Conservation (phyloP, 2,113 vertebrate species). For the Balaeniceps rex region DNA sequence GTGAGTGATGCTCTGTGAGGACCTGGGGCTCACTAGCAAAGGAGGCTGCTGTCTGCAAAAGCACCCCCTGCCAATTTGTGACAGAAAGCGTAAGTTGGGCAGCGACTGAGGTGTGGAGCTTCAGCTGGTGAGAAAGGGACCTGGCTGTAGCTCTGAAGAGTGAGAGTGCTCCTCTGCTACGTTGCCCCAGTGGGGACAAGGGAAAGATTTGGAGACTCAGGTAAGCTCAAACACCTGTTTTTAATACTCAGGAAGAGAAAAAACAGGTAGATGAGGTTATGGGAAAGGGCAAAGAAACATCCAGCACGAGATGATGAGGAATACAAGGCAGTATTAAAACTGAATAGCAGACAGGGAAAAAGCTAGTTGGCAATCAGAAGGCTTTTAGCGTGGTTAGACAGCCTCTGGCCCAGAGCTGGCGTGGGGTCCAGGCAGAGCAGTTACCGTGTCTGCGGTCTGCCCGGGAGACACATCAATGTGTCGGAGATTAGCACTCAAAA, state of each 20-base stretch:
- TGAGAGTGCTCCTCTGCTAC: not conserved
- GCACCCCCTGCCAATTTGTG: not conserved
- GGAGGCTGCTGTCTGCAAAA: not conserved
- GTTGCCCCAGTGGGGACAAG: accelerated
- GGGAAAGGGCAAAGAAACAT: not conserved
- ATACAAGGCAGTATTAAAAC: not conserved
- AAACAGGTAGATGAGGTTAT: not conserved
- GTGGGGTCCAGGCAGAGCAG: not conserved
- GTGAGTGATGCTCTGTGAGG: not conserved
- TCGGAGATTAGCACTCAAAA: not conserved
- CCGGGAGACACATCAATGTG: accelerated
- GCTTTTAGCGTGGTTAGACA: not conserved
- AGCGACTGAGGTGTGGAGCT: not conserved
- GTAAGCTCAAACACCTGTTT: not conserved
- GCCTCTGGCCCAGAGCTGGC: accelerated
- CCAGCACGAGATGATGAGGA: not conserved
- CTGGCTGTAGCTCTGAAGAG: not conserved
- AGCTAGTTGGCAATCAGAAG: not conserved
- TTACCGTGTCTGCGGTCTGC: not conserved
- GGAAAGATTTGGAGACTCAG: not conserved
- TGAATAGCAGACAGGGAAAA: not conserved
- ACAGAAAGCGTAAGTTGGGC: not conserved
- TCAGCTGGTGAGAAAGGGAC: not conserved
- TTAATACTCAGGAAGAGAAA: not conserved
- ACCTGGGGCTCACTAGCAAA: not conserved